These are phyloP conservation scores for Ictalurus furcatus DNA, from an alignment of 2,113 vertebrate species.

Conservation along the genomic window DNA sequence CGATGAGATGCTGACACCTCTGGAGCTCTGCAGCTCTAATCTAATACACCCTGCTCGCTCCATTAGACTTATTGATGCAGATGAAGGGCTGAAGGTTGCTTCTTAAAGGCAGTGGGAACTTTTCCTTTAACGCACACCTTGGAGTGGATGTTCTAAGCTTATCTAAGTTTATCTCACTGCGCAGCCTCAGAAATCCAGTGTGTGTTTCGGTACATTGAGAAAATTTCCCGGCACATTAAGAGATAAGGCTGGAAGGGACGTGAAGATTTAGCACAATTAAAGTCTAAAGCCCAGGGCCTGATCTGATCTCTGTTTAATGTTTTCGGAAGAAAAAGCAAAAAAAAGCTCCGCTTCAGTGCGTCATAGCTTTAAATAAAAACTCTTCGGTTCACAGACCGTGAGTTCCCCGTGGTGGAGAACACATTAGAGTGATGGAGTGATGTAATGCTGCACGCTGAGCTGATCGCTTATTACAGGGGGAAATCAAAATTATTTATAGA, in stretches of 20 bases:
- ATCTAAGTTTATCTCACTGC: not conserved
- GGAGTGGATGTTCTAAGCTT: not conserved
- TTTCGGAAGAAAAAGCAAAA: not conserved
- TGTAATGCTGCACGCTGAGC: not conserved
- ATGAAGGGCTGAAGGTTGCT: not conserved
- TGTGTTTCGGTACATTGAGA: not conserved
- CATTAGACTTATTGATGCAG: constrained; percentile 46
- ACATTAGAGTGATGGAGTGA: constrained; percentile 17
- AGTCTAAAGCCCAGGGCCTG: constrained; percentile 1
- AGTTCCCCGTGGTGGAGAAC: not conserved
- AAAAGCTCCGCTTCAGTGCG: not conserved
- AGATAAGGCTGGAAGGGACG: not conserved
- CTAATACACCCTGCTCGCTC: constrained; percentile 21
- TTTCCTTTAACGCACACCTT: not conserved
- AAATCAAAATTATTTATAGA: not conserved
- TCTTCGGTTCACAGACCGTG: not conserved
- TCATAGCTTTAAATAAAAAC: constrained; percentile 20
- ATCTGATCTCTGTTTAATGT: constrained; percentile 15
- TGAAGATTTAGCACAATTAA: constrained; percentile 11
- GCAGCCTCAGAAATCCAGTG: not conserved
- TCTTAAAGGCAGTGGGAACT: not conserved
- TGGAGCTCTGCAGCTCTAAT: constrained; percentile 37
- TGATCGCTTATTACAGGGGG: not conserved
- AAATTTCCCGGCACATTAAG: constrained; percentile 19
- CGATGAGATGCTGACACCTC: constrained; percentile 37